Evolutionary conservation across 1,140 invertebrate species (phyloP), one percentile per base, ranked within the genome.

Genomic region (Hesperophylax magnus): DNA sequence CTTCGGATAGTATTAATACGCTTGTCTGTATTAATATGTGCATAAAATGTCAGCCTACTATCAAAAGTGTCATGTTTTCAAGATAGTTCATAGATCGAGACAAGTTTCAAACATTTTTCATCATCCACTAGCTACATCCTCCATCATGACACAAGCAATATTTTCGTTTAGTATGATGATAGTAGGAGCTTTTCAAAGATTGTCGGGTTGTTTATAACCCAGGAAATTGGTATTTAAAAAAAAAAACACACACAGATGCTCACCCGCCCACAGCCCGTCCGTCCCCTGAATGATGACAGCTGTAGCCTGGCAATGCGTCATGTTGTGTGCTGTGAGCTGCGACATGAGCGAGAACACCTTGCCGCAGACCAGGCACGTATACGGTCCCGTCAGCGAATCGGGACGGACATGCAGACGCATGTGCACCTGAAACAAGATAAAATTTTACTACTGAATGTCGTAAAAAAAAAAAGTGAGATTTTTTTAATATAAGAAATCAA

Each of bases 311-410:
- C 67, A 71, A 8, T 54, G 53, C 2, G 71, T 27, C 52, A 75
- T 24, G 71, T 14, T 56, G 71, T 75, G 71, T 14, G 52, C 24
- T 3, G 22, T 58, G 6, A 75, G 22, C 14, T 15, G 20, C 8
- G 85, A 80, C 79, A 22, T 47, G 15, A 63, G 76, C 81, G 84
- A 81, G 78, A 77, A 84, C 76, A 67, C 69, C 82, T 77, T 65
- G 63, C 69, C 60, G 71, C 81, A 77, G 54, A 77, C 31, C 20
- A n/a, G 54, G 65, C 75, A 77, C 1, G 24, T 18, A 58, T 77
- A 61, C 6, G 56, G 75, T 47, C 18, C 61, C 56, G 8, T 56
- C 31, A 22, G 56, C 61, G 52, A 0, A 1, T 22, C 56, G n/a
- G 56, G 20, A 3, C 56, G 20, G n/a, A 58, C 9, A 67, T 76